Evolutionary conservation across 2,113 vertebrate genomes (phyloP).

Genomic region (Orycteropus afer): DNA sequence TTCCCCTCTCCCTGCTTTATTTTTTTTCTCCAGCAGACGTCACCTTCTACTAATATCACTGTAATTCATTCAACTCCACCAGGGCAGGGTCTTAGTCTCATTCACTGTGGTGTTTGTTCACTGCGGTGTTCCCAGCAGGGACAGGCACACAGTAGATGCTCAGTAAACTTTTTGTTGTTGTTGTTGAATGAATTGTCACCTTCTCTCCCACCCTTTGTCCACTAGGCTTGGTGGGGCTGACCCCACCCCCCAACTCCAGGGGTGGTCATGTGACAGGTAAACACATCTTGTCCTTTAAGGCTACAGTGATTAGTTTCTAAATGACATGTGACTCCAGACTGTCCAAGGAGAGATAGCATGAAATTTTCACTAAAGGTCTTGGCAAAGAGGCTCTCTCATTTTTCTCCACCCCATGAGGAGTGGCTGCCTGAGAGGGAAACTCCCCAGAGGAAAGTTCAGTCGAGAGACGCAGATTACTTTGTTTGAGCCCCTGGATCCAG

Average conservation of each 20-base stretch:
- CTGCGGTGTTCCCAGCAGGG: background rate
- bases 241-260: background rate
- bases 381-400: background rate
- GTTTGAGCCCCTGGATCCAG: background rate
- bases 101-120: background rate
- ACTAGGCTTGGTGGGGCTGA: too few species aligned
- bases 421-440: background rate
- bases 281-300: background rate
- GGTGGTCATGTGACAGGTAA: background rate
- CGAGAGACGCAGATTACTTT: background rate
- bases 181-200: accelerated
- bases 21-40: background rate
- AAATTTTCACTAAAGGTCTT: background rate
- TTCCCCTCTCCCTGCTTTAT: background rate
- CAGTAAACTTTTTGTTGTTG: background rate
- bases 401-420: background rate
- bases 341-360: background rate
- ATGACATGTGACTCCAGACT: background rate
- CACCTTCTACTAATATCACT: background rate
- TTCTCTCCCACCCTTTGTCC: background rate
- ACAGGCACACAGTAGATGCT: background rate
- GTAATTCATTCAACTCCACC: accelerated
- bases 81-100: background rate
- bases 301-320: background rate
- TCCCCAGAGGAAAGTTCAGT: background rate